These are phyloP conservation scores for Ibycter americanus DNA, from an alignment of 2,797 vertebrate genomes.

Conservation along the genomic window DNA sequence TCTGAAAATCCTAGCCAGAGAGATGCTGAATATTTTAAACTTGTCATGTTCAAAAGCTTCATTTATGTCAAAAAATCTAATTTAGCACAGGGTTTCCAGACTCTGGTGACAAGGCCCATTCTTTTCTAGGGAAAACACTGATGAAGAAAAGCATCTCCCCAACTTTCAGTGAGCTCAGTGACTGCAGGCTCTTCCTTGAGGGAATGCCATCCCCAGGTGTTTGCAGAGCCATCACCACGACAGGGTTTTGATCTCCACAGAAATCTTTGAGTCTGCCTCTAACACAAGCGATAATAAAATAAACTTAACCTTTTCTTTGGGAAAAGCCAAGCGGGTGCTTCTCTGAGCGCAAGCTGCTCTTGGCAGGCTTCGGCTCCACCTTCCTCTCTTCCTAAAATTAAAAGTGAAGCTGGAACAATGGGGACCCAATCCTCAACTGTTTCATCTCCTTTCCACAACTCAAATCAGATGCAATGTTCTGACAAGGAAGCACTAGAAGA, in stretches of 20 bases:
- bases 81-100: background rate
- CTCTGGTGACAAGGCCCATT: background rate
- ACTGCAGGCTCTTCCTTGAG: background rate
- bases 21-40: background rate
- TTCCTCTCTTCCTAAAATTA: background rate
- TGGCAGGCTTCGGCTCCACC: background rate
- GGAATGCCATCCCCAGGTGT: background rate
- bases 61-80: background rate
- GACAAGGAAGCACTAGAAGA: background rate
- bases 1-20: background rate
- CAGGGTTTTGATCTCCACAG: background rate
- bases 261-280: background rate
- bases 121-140: background rate
- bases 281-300: background rate
- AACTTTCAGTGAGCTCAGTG: fast-evolving
- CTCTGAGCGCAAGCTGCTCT: background rate
- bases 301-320: background rate
- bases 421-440: background rate
- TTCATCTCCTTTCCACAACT: background rate
- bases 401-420: background rate
- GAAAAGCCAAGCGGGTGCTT: background rate
- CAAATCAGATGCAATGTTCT: background rate
- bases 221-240: background rate
- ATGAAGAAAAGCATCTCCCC: background rate
- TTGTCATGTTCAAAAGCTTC: background rate